Base-by-base conservation (phyloP, 1,140 invertebrate genomes). In the Hirudo medicinalis region DNA sequence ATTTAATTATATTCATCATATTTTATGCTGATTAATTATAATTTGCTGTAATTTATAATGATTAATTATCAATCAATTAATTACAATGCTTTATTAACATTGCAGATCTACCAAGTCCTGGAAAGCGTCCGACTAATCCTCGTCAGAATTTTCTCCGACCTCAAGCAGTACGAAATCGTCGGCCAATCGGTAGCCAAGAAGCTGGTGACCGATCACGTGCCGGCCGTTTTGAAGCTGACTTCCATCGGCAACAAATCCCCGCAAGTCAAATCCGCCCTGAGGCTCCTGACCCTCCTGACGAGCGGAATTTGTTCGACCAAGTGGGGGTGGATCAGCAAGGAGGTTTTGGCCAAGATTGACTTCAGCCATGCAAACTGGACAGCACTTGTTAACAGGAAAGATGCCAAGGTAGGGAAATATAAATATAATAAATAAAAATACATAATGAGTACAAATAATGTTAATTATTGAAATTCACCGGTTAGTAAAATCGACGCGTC, bases 361-460 rank as follows among this genome's bases (percentile, higher is more conserved):
- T 63, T 63, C 22, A n/a, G 22, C 13, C 57, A 63, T 32, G 29
- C 22, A 1, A 63, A 63, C 20, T 63, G 57, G 57, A 9, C 29
- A 4, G 57, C 57, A 63, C 57, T 63, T 32, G 57, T 63, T 13
- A 63, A 63, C 57, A 63, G 57, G 57, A 63, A 63, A 63, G 57
- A 63, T 63, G 29, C 29, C 22, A 63, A 63, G 57, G 57, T 63
- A 25, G 19, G 57, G 19, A 22, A 11, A 63, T 32, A 9, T n/a
- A 2, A 25, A 57, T 25, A 9, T 3, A 5, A 25, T n/a, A n/a
- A 25, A 57, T 57, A 25, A 57, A 20, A 3, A 57, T 57, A 57
- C 2, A 57, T n/a, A n/a, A n/a, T n/a, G n/a, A n/a, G n/a, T n/a
- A n/a, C n/a, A n/a, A n/a, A n/a, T 57, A 57, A 57, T 57, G 2